Evolutionary conservation across 1,140 invertebrate species (phyloP), one percentile per base, ranked within the genome.

Genomic region (Rhyzopertha dominica): DNA sequence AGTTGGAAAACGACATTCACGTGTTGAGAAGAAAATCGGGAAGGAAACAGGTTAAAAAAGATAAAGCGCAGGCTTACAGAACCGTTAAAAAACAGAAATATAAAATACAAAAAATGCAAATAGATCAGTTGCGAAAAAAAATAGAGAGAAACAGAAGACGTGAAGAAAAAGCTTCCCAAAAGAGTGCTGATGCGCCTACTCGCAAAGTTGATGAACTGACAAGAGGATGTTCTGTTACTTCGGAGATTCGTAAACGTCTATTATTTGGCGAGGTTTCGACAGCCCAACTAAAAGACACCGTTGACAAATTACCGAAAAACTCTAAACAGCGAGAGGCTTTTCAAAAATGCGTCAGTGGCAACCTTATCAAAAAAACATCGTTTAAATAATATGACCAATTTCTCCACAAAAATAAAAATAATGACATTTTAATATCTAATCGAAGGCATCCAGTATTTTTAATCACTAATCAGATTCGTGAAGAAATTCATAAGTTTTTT

Each of bases 401-500:
- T n/a, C n/a, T n/a, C n/a, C n/a, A n/a, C n/a, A n/a, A n/a, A n/a
- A 49, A 47, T 40, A 20, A 51, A 22, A 48, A 22, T n/a, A 45
- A 18, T 51, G 38, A 37, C 4, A 50, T 53, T 53, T 37, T 55
- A 30, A 58, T 50, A 30, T 48, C 50, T 40, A 50, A 56, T 44
- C 17, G 12, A 24, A 58, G 50, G 53, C 24, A 50, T 55, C 47
- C 46, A 7, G 40, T 47, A 41, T 18, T 52, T 35, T 41, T 54
- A 45, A 43, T 54, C 18, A 54, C 34, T 35, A 16, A 45, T 35
- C 26, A 48, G 26, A 44, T 58, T 54, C 43, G 34, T 14, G 26
- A 53, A 55, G 53, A 53, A 26, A 30, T 58, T n/a, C 36, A 30
- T 25, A 32, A 50, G 50, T 35, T 58, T 46, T 50, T 53, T 41